Base-by-base conservation (phyloP, 1,140 invertebrate species). In the Bursaphelenchus mucronatus region DNA sequence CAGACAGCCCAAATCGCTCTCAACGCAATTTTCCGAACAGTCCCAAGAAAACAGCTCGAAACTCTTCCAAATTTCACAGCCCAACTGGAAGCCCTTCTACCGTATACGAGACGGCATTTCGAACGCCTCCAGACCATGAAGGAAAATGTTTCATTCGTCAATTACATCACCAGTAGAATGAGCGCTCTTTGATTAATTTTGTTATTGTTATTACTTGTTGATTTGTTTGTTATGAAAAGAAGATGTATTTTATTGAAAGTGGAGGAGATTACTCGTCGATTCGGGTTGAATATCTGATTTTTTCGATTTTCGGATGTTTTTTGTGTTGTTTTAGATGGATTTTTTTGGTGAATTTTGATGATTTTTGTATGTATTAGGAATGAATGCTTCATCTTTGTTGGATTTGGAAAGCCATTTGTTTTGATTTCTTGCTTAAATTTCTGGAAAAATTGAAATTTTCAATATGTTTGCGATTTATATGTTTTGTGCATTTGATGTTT, bases 41-140 rank as follows among this genome's bases (percentile, higher is more conserved):
- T 75, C 9, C 43, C 53, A n/a, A 78, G 76, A 17, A 64, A 70
- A 50, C 15, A 71, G 30, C 41, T 79, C n/a, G 49, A 76, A 7
- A 45, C 67, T 46, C 44, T 79, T 46, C 78, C 78, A 11, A 75
- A 74, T 44, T 66, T 72, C 13, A 57, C 58, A 30, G 52, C 43
- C 10, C 54, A 78, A 19, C 63, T 79, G 15, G 61, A 76, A 70
- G 56, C 73, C n/a, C 53, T 79, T 6, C 49, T 79, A 17, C 73
- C 76, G 5, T 79, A 79, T 51, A 71, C 78, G 5, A 70, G 72
- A 30, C 19, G 74, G 56, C 76, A 79, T 46, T 80, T 71, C 54
- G 76, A 80, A 30, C 73, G 76, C 13, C 45, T 79, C 21, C 47
- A 47, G 15, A 64, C 58, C 15, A 53, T 74, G 2, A 56, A 62